Conservation (phyloP, 2,113 vertebrate species). For the Ptilonorhynchus violaceus region DNA sequence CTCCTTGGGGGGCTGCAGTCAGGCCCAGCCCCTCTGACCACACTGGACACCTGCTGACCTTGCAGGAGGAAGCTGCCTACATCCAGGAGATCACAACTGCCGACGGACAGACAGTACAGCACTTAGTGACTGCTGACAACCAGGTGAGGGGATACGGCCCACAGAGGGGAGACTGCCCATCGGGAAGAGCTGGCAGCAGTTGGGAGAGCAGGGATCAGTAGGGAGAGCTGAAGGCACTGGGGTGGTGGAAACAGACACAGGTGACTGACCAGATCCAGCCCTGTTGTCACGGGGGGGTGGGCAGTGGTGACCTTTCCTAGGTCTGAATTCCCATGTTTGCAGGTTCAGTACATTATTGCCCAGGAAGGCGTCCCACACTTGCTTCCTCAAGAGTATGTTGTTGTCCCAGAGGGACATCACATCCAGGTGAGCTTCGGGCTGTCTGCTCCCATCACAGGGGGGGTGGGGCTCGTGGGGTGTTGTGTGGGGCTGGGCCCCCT, state of each 20-base stretch:
- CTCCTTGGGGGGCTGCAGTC: rapidly evolving
- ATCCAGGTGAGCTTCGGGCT: slow-evolving; percentile 83
- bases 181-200: background rate
- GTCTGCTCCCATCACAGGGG: rapidly evolving
- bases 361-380: slow-evolving; percentile 90
- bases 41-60: background rate
- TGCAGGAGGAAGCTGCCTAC: slow-evolving; percentile 90
- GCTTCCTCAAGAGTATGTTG: slow-evolving; percentile 94
- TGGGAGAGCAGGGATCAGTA: background rate
- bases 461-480: background rate
- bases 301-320: too few species aligned
- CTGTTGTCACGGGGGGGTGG: rapidly evolving
- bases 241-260: background rate
- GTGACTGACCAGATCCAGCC: background rate
- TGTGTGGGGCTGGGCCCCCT: background rate
- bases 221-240: background rate
- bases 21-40: background rate
- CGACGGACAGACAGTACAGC: slow-evolving; percentile 92
- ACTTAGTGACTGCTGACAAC: slow-evolving; percentile 91
- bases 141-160: slow-evolving; percentile 73
- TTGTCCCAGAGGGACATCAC: slow-evolving; percentile 91
- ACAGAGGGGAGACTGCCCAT: rapidly evolving
- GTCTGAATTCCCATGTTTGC: background rate
- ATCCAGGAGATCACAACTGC: slow-evolving; percentile 97
- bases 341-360: slow-evolving; percentile 98